Evolutionary conservation across 1,140 invertebrate species (phyloP), one percentile per base, ranked within the genome.

Genomic region (Metaphire vulgaris): DNA sequence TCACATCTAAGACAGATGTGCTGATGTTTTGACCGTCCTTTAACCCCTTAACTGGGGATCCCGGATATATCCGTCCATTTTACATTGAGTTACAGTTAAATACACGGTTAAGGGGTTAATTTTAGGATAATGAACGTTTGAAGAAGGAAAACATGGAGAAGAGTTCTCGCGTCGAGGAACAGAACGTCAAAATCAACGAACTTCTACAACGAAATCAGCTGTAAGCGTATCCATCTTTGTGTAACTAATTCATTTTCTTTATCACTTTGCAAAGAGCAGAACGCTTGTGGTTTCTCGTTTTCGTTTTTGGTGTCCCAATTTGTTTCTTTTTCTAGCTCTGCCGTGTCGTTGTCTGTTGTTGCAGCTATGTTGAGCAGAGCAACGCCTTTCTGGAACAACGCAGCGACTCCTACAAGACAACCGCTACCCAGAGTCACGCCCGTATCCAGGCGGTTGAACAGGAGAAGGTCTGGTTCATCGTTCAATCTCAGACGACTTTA

Each of bases 151-250:
- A 83, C n/a, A 83, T 83, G 80, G 85, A 84, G 69, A 86, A 85
- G 76, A 84, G 81, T 81, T 75, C 79, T 2, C 86, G 84, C 80
- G 83, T 87, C 41, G 85, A 88, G 77, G 64, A 78, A 33, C 84
- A 85, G 75, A 87, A 87, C 83, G 81, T 85, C 16, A 87, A 86
- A 82, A 87, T 88, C 68, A 82, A 83, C 70, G 84, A 86, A 78
- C 79, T 88, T 64, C 79, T 88, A 65, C 83, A 86, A 77, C 82
- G 81, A 79, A 87, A 86, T 81, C 87, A 87, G 79, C 85, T 80
- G 85, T 87, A 81, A 79, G 77, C 56, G 71, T 72, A 41, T n/a
- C 31, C 31, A 29, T 73, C 30, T 70, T 12, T 33, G 28, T 26
- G 12, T 73, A 6, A 73, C 67, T 21, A 72, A 71, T 31, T 26